Percentiles rank a stretch among this genome's conserved stretches.
These are phyloP conservation scores for Melikaiella ostensackeni DNA, from an alignment of 2,888 invertebrate species.

Conservation along the genomic window DNA sequence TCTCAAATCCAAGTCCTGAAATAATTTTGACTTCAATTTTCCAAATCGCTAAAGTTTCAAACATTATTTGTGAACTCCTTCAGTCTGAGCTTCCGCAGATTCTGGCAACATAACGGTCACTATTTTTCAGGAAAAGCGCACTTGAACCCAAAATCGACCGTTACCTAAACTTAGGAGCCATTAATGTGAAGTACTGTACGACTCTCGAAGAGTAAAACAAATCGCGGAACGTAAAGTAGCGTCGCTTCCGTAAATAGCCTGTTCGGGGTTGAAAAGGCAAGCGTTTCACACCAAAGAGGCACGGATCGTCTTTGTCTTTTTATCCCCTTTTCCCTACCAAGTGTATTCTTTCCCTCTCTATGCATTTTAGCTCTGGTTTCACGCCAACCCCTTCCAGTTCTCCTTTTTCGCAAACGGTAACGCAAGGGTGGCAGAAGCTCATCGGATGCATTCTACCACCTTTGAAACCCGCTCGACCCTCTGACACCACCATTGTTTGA, in stretches of 20 bases:
- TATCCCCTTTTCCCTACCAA: background rate
- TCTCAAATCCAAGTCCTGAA: too few species aligned
- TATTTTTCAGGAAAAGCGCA: background rate
- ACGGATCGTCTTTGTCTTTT: slow-evolving; percentile 17
- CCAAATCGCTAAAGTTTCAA: background rate
- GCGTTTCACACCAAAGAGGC: slow-evolving; percentile 14
- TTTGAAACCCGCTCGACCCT: slow-evolving; percentile 17
- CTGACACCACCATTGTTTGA: slow-evolving; percentile 29
- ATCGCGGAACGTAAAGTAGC: slow-evolving; percentile 39
- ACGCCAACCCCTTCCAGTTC: slow-evolving; percentile 19
- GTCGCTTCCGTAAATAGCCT: slow-evolving; percentile 36
- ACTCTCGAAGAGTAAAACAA: slow-evolving; percentile 37
- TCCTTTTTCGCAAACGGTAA: slow-evolving; percentile 13
- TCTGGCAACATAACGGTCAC: background rate
- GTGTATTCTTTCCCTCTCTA: background rate
- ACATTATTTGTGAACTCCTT: background rate
- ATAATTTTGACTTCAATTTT: too few species aligned
- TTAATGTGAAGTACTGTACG: slow-evolving; percentile 27
- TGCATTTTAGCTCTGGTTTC: background rate
- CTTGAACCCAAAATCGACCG: background rate
- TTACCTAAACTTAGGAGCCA: slow-evolving; percentile 6
- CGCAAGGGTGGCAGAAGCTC: slow-evolving; percentile 14
- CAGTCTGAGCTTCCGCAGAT: background rate
- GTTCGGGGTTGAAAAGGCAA: slow-evolving; percentile 27
- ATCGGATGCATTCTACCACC: slow-evolving; percentile 32